A percentile compares a stretch with the other conserved stretches of the same genome.
Evolutionary conservation across 2,797 vertebrate species (phyloP).

Genomic region (Parauchenoglanis punctatus): DNA sequence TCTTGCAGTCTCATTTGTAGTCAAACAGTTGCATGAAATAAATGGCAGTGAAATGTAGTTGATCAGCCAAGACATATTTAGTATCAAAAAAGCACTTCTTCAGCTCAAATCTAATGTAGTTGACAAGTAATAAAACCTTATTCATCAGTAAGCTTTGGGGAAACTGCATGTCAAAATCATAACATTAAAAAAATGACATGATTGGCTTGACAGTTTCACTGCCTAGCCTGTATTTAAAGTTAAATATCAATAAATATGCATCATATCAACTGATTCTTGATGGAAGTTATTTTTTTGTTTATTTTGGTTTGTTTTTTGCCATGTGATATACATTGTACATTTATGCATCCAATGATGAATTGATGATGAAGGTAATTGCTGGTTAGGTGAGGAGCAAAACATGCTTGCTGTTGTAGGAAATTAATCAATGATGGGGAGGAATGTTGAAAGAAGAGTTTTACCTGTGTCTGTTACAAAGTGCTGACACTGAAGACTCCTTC

Average conservation of each 20-base stretch:
- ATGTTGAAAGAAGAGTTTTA: not conserved
- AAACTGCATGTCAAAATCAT: not conserved
- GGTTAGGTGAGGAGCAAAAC: not conserved
- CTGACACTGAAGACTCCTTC: not conserved
- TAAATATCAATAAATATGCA: not conserved
- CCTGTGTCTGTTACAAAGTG: not conserved
- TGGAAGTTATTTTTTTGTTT: not conserved
- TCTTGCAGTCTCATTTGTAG: not conserved
- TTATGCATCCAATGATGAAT: not conserved
- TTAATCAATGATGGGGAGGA: not conserved
- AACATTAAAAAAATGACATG: not conserved
- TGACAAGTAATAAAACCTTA: not conserved
- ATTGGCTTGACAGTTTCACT: not conserved
- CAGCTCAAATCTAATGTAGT: not conserved
- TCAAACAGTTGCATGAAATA: not conserved
- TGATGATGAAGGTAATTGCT: not conserved
- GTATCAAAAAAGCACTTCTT: not conserved
- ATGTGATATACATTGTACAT: not conserved
- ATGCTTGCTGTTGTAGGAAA: not conserved
- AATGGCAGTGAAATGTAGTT: not conserved
- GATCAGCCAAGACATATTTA: conserved; percentile 1
- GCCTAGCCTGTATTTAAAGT: too few species aligned
- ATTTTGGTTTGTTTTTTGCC: not conserved
- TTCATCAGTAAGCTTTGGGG: not conserved
- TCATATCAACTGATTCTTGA: not conserved